Conservation (phyloP, 2,113 vertebrate species). For the Opisthocomus hoazin region DNA sequence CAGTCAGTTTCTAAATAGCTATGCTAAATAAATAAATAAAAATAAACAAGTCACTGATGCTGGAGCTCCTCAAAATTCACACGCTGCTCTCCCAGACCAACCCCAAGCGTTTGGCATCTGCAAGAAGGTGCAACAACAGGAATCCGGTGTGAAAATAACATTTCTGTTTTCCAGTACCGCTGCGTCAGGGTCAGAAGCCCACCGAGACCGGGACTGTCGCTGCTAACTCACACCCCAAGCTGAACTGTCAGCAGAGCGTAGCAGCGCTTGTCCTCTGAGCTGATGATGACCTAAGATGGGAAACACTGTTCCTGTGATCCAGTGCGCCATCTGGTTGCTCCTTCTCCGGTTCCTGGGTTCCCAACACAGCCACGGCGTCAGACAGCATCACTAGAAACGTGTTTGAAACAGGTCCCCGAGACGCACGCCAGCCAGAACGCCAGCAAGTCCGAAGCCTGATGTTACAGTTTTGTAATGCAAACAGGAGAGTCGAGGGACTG, state of each 20-base stretch:
- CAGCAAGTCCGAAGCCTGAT: background rate
- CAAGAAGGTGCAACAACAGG: background rate
- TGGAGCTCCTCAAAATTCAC: background rate
- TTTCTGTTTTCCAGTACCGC: background rate
- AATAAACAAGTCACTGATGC: background rate
- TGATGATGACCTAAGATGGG: background rate
- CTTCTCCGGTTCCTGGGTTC: background rate
- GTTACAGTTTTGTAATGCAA: background rate
- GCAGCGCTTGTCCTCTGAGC: accelerated
- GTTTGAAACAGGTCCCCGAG: background rate
- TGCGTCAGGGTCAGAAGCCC: accelerated
- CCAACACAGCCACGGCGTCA: background rate
- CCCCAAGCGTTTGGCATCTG: background rate
- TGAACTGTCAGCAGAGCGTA: background rate
- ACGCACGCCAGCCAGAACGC: background rate
- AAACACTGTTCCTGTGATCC: background rate
- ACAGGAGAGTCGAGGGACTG: background rate
- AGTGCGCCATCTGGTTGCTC: accelerated
- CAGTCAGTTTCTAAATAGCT: background rate
- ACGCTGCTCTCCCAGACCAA: background rate
- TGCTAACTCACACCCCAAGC: background rate
- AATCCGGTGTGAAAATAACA: background rate
- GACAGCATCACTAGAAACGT: accelerated
- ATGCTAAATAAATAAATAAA: background rate
- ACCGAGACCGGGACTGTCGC: accelerated